These are phyloP conservation scores for Blera fallax DNA, from an alignment of 2,888 invertebrate species.

Conservation along the genomic window DNA sequence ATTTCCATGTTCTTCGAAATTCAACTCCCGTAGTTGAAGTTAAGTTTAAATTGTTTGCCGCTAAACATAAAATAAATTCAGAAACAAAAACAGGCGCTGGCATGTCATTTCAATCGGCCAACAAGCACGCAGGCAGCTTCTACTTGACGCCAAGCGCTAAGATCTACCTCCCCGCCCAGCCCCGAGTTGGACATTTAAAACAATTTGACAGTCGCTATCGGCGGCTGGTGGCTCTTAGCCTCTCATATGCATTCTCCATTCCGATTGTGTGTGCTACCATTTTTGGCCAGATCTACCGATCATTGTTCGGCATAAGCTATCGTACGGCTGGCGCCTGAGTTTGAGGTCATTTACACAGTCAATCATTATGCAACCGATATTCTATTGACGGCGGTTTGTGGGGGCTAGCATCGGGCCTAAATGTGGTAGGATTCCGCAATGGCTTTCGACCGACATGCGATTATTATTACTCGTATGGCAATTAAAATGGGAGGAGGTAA, in stretches of 20 bases:
- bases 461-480: constrained; percentile 50
- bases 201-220: constrained; percentile 57
- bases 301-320: constrained; percentile 17
- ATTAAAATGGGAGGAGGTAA: constrained; percentile 61
- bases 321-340: constrained; percentile 42
- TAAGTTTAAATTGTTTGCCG: constrained; percentile 34
- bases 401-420: neutral
- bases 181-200: constrained; percentile 22
- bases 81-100: neutral
- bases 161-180: constrained; percentile 10
- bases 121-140: neutral
- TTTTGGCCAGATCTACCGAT: constrained; percentile 60
- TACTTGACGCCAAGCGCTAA: constrained; percentile 4
- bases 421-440: constrained; percentile 27
- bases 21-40: constrained; percentile 22
- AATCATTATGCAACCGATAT: constrained; percentile 45
- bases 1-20: constrained; percentile 39
- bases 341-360: constrained; percentile 59
- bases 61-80: constrained; percentile 8
- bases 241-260: constrained; percentile 19
- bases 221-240: neutral
- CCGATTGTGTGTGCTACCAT: constrained; percentile 56
- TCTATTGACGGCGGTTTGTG: constrained; percentile 18
- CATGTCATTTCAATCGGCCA: constrained; percentile 8
- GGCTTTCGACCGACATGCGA: constrained; percentile 21